These are phyloP conservation scores for Syrista parreyssii DNA, from an alignment of 2,888 invertebrate genomes.

Conservation along the genomic window DNA sequence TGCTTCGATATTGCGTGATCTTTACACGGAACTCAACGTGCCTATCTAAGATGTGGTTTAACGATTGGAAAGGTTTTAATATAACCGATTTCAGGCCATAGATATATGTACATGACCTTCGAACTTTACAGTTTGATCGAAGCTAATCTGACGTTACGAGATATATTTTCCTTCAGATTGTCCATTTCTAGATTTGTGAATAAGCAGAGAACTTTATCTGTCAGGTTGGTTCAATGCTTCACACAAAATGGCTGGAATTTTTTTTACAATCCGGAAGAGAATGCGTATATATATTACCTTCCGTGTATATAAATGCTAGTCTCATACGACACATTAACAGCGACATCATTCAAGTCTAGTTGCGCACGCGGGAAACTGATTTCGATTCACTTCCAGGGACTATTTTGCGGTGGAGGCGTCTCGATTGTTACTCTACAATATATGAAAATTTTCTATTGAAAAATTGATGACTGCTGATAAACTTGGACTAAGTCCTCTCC, in stretches of 20 bases:
- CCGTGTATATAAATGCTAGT: not conserved
- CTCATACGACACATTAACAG: not conserved
- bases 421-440: not conserved
- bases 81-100: not conserved
- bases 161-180: not conserved
- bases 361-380: not conserved
- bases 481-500: not conserved
- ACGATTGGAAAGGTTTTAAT: not conserved
- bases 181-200: not conserved
- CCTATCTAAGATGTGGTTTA: not conserved
- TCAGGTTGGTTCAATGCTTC: not conserved
- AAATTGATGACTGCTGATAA: not conserved
- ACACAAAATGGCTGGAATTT: not conserved
- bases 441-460: not conserved
- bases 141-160: not conserved
- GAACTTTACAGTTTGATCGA: not conserved
- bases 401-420: not conserved
- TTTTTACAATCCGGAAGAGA: not conserved
- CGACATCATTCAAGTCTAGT: not conserved
- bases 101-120: not conserved
- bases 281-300: not conserved
- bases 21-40: not conserved
- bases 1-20: constrained; percentile 1
- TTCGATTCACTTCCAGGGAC: not conserved
- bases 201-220: not conserved